Base-by-base conservation (phyloP, 2,888 invertebrate genomes). In the Oxystoma pomonae region DNA sequence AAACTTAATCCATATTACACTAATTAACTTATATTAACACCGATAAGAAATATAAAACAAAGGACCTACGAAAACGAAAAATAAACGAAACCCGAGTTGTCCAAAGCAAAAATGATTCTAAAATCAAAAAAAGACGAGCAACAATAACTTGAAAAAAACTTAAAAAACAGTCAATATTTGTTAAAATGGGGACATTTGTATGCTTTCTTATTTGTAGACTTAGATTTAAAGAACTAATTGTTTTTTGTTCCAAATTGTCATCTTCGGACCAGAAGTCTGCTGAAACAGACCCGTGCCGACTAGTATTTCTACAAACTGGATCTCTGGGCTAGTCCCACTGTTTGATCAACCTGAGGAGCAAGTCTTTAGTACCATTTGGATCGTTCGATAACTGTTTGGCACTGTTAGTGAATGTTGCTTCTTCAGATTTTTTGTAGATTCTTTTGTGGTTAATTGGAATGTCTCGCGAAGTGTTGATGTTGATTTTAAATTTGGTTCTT, bases 191-290 rank as follows among this genome's bases (percentile, higher is more conserved):
- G n/a, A n/a, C n/a, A 80, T 17, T 72, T 73, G 19, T 76, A 75
- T 22, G 76, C 74, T 70, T 80, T 80, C 66, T 80, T 80, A 62
- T 72, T 76, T 16, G 76, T 74, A 18, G 79, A 73, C 56, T 81
- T 75, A 55, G 83, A 81, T 92, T 91, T 55, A 92, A 83, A 62
- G 92, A 91, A 70, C 89, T 90, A 83, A 92, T 91, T 7, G 92
- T 90, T 71, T 85, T 86, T 74, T 91, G 89, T 50, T 90, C 91
- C 59, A 92, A 81, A 66, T 87, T 86, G 70, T 90, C 89, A 19
- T 87, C 85, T 9, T 89, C 85, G 20, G 88, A 87, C 87, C 89
- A 91, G n/a, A n/a, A n/a, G 72, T 91, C 91, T 59, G 89, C 81
- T 22, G 91, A 91, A 69, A 92, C 85, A 17, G 91, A 91, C 72